Evolutionary conservation across 1,140 invertebrate species (phyloP).

Genomic region (Chironomus tepperi): DNA sequence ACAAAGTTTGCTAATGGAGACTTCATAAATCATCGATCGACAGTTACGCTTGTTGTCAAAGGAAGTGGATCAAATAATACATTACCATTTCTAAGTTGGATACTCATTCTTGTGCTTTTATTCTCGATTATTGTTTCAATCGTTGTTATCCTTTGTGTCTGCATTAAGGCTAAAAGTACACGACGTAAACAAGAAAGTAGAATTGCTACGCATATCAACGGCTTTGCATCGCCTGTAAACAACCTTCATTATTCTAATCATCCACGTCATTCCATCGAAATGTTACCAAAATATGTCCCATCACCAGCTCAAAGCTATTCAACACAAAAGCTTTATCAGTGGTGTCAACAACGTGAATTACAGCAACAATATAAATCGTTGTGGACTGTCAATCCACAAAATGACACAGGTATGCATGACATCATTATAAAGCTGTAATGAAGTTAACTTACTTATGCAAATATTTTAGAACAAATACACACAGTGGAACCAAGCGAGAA

Average conservation of each 20-base stretch:
- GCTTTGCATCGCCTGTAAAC: neutral
- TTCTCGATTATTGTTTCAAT: neutral
- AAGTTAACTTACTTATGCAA: neutral
- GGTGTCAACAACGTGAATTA: conserved; percentile 23
- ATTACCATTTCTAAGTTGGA: neutral
- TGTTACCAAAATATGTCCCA: conserved; percentile 1
- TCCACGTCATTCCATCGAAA: conserved; percentile 16
- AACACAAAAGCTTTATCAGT: conserved; percentile 19
- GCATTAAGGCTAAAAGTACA: neutral
- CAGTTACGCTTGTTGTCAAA: neutral
- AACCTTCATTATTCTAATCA: neutral
- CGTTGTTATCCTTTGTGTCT: neutral
- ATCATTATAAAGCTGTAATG: conserved; percentile 24
- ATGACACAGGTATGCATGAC: conserved; percentile 54
- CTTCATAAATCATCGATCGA: neutral
- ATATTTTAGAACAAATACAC: neutral
- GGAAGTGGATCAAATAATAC: neutral
- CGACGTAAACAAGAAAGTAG: neutral
- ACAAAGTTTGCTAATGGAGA: neutral
- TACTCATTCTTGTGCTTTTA: neutral
- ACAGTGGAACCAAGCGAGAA: conserved; percentile 34
- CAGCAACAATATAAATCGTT: conserved; percentile 27
- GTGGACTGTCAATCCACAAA: conserved; percentile 37
- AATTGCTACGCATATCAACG: conserved; percentile 2
- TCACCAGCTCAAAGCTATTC: conserved; percentile 19